Evolutionary conservation across 2,113 vertebrate species (phyloP), one percentile per base, ranked within the genome.

Genomic region (Antennarius striatus): DNA sequence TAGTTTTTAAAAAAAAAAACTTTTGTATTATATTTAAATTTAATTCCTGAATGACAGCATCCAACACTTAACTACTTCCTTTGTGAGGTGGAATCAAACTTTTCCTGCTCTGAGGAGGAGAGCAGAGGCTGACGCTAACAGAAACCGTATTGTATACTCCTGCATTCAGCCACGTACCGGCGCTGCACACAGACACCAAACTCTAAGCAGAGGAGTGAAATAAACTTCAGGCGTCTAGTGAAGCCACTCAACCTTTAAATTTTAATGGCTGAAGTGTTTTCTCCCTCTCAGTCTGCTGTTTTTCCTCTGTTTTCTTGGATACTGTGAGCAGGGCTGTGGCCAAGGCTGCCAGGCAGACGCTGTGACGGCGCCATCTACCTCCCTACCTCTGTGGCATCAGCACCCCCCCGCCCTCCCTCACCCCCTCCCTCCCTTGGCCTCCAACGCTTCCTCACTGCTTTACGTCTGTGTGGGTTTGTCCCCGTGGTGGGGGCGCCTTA

Each of bases 161-260:
- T 68, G 52, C 47, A 46, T 47, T 39, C 51, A 29, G 36, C 39
- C 57, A 39, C 56, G 70, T 2, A 47, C 51, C 16, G 52, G 65
- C 69, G 71, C 59, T 8, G 56, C 51, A 55, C 77, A 65, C 56
- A 84, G 63, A 64, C 68, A 87, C 86, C 78, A 81, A 79, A 71
- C 56, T 80, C 68, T 0, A 9, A 55, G 65, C 72, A 69, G 70
- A 78, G 57, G 59, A 71, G 75, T 36, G 71, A 79, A 77, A 79
- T 82, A 80, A 86, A 87, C 89, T 90, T 84, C 76, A 80, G 73
- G 87, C 71, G 29, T 83, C 58, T 77, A 56, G 71, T 65, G 66
- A 29, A 89, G 89, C 85, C 73, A 86, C 86, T 90, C 82, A 88
- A 86, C 86, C 87, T 89, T 92, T 91, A 80, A 80, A 89, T 92